Base-by-base conservation (phyloP, 1,140 invertebrate species). In the Bicyclus anynana region DNA sequence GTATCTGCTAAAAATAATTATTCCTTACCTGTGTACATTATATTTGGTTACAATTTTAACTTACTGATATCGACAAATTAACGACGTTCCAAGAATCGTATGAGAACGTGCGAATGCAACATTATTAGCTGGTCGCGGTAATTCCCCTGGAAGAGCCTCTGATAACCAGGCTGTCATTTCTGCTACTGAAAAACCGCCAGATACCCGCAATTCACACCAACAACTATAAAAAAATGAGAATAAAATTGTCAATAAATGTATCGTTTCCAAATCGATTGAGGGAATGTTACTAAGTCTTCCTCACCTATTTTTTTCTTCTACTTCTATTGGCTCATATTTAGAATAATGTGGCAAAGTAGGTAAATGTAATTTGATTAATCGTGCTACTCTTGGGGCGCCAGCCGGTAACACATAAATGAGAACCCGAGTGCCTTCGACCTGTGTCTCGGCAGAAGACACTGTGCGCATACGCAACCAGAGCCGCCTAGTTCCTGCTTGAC, bases 91-190 rank as follows among this genome's bases (percentile, higher is more conserved):
- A 7, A 87, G 55, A 16, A 82, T 72, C 21, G 74, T 65, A 67
- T 87, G 80, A 0, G 69, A 75, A 18, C 83, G 67, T 12, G 69
- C 74, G 59, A 86, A 77, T 17, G 59, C 46, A 12, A 88, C 66
- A 35, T 61, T 77, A 14, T 65, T 51, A 12, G 80, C 64, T 12
- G 85, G 83, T 53, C 79, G 69, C 7, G 85, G 83, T 6, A 86
- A 56, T 29, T 85, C 79, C 4, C 77, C 76, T 7, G 85, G 81
- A 9, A 88, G 52, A 4, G 70, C 72, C 53, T 86, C 76, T 9
- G 68, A 66, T 5, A 88, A 62, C 84, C 84, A 88, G 3, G 81
- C 79, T 10, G 80, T 80, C 53, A 88, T 77, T 76, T 88, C 84
- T 13, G 80, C 81, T 7, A 84, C 81, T n/a, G 83, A 86, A 62